Conservation (phyloP, 2,888 invertebrate genomes). For the Pristionchus fissidentatus region DNA sequence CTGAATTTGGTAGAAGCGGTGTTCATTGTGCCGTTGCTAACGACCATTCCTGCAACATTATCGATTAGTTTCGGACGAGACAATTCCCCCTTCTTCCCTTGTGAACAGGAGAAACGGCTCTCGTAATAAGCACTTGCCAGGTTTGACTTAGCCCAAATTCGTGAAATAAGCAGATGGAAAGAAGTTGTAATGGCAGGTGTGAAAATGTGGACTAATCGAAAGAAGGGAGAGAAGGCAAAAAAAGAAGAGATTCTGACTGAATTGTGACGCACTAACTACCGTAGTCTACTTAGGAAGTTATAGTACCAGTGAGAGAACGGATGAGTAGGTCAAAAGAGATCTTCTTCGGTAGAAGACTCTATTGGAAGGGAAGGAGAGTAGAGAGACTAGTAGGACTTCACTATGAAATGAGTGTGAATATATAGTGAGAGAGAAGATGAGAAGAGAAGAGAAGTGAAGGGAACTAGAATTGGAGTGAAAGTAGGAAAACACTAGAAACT, state of each 20-base stretch:
- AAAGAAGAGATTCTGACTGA: background rate
- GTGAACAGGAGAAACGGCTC: too few species aligned
- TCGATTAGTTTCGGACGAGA: background rate
- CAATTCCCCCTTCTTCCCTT: background rate
- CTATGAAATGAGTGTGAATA: background rate
- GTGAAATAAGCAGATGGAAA: background rate
- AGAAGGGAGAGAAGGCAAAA: background rate
- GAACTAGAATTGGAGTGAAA: constrained; percentile 16
- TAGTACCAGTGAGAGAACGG: background rate
- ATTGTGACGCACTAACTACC: constrained; percentile 8
- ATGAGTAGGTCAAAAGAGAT: background rate
- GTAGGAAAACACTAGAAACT: background rate
- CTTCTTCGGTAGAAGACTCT: background rate
- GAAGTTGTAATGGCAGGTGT: background rate
- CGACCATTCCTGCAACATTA: constrained; percentile 44
- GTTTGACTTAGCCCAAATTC: background rate
- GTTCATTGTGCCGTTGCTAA: constrained; percentile 73
- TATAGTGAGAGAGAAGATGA: background rate
- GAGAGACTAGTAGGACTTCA: background rate
- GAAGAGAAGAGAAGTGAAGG: background rate
- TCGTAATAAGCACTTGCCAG: too few species aligned
- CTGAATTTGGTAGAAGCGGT: constrained; percentile 93
- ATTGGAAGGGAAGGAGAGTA: background rate
- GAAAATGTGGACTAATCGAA: background rate
- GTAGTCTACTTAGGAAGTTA: background rate